Base-by-base conservation (phyloP, 2,888 invertebrate genomes). In the Acrocyrtus sp. region DNA sequence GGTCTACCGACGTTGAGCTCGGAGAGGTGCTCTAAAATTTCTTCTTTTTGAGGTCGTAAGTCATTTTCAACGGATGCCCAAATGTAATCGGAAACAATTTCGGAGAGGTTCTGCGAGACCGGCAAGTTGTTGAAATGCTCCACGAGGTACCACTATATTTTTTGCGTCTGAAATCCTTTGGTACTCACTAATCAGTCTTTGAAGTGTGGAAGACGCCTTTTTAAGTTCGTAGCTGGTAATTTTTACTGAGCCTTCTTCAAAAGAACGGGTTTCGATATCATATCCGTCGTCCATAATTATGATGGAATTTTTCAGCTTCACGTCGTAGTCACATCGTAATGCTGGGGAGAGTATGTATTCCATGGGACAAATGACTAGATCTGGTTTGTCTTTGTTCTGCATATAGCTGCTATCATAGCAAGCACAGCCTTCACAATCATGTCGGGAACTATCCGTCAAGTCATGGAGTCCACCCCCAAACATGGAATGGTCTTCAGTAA, bases 261-360 rank as follows among this genome's bases (percentile, higher is more conserved):
- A 61, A 24, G 29, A 61, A 10, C 22, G 21, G 24, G 48, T 50
- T 34, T 61, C 61, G 3, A 61, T 48, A n/a, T 50, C 34, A 27
- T 34, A 45, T 6, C 61, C 61, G 21, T 61, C 61, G 3, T 61
- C 61, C 21, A 61, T 34, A 50, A 61, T 43, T 12, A 50, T 10
- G 3, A 50, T 21, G 5, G 61, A 6, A 21, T 48, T 48, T 24
- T 61, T n/a, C 3, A 47, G 21, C 22, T 17, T 34, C 10, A 61
- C n/a, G 6, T 50, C 2, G 22, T 17, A 50, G 21, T 50, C 47
- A 4, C 8, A 4, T 1, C 50, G 29, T 10, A 22, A 22, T 1
- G 10, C 3, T 21, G 34, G n/a, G 2, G 34, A 34, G 8, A 61
- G 27, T 1, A 50, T 15, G 17, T 34, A 50, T 50, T 61, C 48